Base-by-base conservation (phyloP, 2,797 vertebrate genomes). In the Cryptoblepharus egeriae region DNA sequence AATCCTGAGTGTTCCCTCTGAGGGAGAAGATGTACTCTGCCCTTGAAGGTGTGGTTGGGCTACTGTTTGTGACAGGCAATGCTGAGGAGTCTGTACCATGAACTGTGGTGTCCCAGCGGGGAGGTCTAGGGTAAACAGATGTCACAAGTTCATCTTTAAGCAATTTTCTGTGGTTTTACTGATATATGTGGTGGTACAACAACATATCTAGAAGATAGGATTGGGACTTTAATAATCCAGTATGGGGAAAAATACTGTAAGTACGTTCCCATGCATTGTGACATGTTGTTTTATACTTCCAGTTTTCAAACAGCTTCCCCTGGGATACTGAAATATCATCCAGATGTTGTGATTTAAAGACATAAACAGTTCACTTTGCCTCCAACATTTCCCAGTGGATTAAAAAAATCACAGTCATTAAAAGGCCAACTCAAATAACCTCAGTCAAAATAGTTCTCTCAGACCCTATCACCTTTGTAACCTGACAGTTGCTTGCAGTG, bases 221-320 rank as follows among this genome's bases (percentile, higher is more conserved):
- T 52, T 52, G 49, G 15, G 15, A 2, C 2, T 18, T 52, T 52
- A 52, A 10, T 52, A 52, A 9, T 13, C 49, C 49, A 52, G 10
- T 64, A 22, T 24, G 15, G 80, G 28, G 11, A 11, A 13, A 28
- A 1, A 63, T 77, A 67, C 39, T 42, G 39, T 42, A 28, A 22
- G 5, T 11, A 72, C 0, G 22, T 76, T 78, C 24, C 63, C 63
- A 65, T 80, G 71, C 52, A 30, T 61, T 83, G 42, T 85, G 89
- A 78, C 0, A 0, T 45, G 10, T 5, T 80, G 4, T 82, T 85
- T 86, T 64, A 80, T 86, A 52, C 10, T 70, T 71, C 13, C 49
- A 61, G 65, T 79, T 83, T 87, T 12, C 4, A 61, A 76, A 75
- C 22, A 75, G 3, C 2, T 69, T 87, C 52, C 45, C 69, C 1